Base-by-base conservation (phyloP, 2,888 invertebrate species). In the Protonemura montana region DNA sequence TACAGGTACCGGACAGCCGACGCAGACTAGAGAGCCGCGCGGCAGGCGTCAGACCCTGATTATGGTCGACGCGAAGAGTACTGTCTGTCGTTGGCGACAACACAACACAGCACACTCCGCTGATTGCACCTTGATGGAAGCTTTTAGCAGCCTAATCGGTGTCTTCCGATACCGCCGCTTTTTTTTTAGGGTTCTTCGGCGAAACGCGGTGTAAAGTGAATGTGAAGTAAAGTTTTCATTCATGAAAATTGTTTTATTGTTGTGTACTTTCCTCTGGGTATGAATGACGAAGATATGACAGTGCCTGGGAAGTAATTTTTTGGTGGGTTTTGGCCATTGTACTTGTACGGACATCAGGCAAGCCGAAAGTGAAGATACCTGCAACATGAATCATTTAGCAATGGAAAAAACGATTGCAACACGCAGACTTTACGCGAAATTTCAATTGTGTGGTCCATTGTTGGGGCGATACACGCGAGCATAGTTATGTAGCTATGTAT, bases 221-320 rank as follows among this genome's bases (percentile, higher is more conserved):
- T 5, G 78, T 27, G 78, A 29, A 78, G 78, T 78, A 78, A 5
- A 29, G 78, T 78, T 29, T 78, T 29, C 27, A 78, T 78, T 29
- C 25, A 59, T 59, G 59, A 13, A 59, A 59, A 59, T 59, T 59
- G 78, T 78, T 78, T 78, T 29, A 78, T 78, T 78, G 27, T 28
- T 78, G 16, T 77, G 78, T 78, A n/a, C 13, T 78, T 78, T 7
- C 6, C 59, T 10, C 7, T 59, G 59, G 13, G 35, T 10, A 59
- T 59, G 59, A 59, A 59, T 59, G 59, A 59, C 59, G 21, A 59
- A 10, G 59, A 59, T 59, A 59, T 59, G 59, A 59, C 59, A 21
- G 21, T 7, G 59, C 21, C 59, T 59, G 59, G 59, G 59, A 59
- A 59, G 2, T 59, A 7, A 59, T 21, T 59, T 59, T 59, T 21